Evolutionary conservation across 2,113 vertebrate species (phyloP).

Genomic region (Poeciliopsis occidentalis): DNA sequence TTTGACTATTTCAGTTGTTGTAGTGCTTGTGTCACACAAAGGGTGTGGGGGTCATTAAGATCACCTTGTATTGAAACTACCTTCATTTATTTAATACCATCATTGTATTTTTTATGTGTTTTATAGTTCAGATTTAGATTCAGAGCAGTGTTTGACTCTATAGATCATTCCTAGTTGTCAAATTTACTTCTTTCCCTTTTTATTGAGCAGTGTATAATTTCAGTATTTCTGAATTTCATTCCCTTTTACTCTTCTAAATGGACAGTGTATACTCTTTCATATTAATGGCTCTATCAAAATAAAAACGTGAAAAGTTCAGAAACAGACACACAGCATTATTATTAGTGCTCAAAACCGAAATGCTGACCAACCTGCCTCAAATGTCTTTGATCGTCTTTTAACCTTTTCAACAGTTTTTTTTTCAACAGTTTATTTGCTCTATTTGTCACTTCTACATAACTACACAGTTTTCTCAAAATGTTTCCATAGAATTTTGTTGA

Average conservation of each 20-base stretch:
- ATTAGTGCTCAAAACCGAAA: neutral
- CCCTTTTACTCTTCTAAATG: slow-evolving; percentile 48
- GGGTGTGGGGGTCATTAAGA: slow-evolving; percentile 9
- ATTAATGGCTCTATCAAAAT: neutral
- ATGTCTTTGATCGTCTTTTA: neutral
- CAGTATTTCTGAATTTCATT: neutral
- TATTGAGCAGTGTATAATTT: slow-evolving; percentile 36
- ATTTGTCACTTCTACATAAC: too few species aligned
- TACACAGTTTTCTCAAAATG: too few species aligned
- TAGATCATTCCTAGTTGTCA: neutral
- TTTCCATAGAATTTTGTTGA: too few species aligned
- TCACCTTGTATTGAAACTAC: slow-evolving; percentile 32
- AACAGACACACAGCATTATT: neutral
- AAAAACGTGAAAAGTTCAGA: too few species aligned
- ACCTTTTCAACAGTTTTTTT: too few species aligned
- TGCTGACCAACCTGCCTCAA: neutral
- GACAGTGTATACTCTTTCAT: slow-evolving; percentile 35
- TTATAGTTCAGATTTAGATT: slow-evolving; percentile 54
- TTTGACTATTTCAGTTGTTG: slow-evolving; percentile 45
- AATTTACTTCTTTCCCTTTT: slow-evolving; percentile 15
- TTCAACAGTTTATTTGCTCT: neutral
- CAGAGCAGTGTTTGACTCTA: neutral
- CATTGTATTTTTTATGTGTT: slow-evolving; percentile 43
- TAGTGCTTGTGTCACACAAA: slow-evolving; percentile 46
- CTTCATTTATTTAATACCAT: slow-evolving; percentile 57